phyloP scores from a whole-genome alignment of 2,888 invertebrate species.

The Bedellia somnulentella region DNA sequence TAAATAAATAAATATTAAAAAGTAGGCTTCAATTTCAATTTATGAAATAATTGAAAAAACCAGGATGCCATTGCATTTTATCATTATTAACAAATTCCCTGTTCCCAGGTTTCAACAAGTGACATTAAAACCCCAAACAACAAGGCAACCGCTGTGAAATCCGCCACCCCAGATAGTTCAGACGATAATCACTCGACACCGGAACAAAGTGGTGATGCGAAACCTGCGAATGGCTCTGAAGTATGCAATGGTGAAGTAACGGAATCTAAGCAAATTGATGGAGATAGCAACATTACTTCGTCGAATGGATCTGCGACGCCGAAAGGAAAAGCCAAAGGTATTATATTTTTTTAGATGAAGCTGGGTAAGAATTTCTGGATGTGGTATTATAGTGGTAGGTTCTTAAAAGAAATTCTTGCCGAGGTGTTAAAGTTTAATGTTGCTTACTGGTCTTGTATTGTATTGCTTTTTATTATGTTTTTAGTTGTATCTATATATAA shows the following conservation, averaged over 20 bases:
- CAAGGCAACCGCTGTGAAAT: conserved; percentile 21
- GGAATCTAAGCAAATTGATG: conserved; percentile 40
- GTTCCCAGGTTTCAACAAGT: conserved; percentile 54
- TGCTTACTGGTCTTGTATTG: no score
- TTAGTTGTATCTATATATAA: not conserved
- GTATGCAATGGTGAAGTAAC: conserved; percentile 47
- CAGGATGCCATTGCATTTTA: no score
- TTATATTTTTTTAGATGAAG: no score
- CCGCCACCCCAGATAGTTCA: conserved; percentile 44
- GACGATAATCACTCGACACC: conserved; percentile 40
- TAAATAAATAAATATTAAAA: no score
- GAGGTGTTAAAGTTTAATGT: no score
- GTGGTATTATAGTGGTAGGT: no score
- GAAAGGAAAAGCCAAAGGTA: conserved; percentile 43
- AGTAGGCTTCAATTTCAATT: no score
- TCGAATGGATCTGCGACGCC: conserved; percentile 50
- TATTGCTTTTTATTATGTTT: not conserved
- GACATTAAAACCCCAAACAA: conserved; percentile 24
- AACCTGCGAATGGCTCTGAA: conserved; percentile 18
- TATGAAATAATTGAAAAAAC: no score
- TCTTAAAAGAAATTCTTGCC: no score
- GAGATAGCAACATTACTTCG: conserved; percentile 45
- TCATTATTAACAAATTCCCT: no score
- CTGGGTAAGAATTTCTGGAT: no score
- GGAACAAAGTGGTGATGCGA: conserved; percentile 38